Percentiles rank a stretch among this genome's conserved stretches.
Evolutionary conservation across 2,797 vertebrate genomes (phyloP).

Genomic region (Channallabes apus): DNA sequence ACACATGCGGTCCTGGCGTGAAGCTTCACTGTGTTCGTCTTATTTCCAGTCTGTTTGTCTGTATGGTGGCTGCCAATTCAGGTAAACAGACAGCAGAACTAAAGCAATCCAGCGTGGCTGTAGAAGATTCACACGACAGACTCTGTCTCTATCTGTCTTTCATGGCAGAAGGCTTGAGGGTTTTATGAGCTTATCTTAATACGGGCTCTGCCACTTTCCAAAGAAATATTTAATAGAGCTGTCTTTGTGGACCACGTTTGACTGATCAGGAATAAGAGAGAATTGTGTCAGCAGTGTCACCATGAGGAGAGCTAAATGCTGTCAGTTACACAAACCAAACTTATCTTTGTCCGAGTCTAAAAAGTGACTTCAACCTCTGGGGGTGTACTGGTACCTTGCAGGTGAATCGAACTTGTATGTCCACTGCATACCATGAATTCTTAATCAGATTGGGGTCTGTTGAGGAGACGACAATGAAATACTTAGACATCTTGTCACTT

Average conservation of each 20-base stretch:
- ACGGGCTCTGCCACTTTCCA: constrained; percentile 27
- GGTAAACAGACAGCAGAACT: constrained; percentile 44
- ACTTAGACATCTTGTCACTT: not conserved
- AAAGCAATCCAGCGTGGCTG: constrained; percentile 42
- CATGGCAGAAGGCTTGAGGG: constrained; percentile 17
- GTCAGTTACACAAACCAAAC: constrained; percentile 28
- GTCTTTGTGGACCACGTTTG: constrained; percentile 30
- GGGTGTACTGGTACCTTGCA: too few relatives aligned
- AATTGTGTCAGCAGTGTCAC: constrained; percentile 21
- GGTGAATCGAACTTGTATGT: too few relatives aligned
- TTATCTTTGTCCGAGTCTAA: constrained; percentile 16
- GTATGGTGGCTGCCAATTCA: constrained; percentile 42
- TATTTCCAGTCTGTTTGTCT: constrained; percentile 45
- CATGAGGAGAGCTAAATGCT: constrained; percentile 30
- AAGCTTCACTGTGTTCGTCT: constrained; percentile 43
- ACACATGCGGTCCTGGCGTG: not conserved
- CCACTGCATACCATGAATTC: too few relatives aligned
- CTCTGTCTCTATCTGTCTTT: constrained; percentile 18
- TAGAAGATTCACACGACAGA: constrained; percentile 33
- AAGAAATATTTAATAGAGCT: constrained; percentile 41
- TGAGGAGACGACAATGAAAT: not conserved
- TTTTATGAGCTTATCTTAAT: constrained; percentile 45
- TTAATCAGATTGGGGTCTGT: too few relatives aligned
- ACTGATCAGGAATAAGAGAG: constrained; percentile 48
- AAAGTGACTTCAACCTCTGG: not conserved